Conservation (phyloP, 1,140 invertebrate genomes). For the Stratiolaelaps scimitus region DNA sequence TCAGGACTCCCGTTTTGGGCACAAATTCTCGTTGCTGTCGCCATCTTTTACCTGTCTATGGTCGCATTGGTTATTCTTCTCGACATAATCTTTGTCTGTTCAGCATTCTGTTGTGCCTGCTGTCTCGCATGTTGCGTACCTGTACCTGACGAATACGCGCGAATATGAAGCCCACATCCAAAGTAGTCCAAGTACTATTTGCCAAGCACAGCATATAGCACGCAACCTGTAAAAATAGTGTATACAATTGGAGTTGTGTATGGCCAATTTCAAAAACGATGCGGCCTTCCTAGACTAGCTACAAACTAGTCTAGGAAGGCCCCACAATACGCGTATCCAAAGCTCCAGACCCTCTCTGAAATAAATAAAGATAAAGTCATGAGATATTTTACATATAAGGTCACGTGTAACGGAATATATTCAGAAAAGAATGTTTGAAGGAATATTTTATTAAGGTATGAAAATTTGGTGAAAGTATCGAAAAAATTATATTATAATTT, state of each 20-base stretch:
- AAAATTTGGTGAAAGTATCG: no score
- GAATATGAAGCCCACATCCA: neutral
- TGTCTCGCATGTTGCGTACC: conserved; percentile 1
- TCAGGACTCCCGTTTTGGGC: neutral
- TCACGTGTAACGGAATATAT: no score
- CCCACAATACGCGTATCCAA: no score
- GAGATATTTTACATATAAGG: no score
- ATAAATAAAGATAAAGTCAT: no score
- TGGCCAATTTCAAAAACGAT: neutral
- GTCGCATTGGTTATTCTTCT: neutral
- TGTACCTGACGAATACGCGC: neutral
- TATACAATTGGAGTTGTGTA: neutral
- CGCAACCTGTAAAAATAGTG: neutral
- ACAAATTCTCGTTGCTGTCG: neutral
- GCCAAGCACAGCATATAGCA: neutral
- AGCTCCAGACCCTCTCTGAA: no score
- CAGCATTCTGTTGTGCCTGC: neutral
- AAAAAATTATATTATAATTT: no score
- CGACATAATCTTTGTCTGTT: conserved; percentile 12
- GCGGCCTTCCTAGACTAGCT: neutral
- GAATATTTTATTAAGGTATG: no score
- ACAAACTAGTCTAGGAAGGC: no score
- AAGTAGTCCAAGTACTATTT: neutral
- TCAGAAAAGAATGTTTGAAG: no score
- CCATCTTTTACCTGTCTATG: neutral